Percentiles rank a stretch among this genome's conserved stretches.
phyloP scores from a whole-genome alignment of 2,888 invertebrate species.

The Melangyna quadrimaculata region DNA sequence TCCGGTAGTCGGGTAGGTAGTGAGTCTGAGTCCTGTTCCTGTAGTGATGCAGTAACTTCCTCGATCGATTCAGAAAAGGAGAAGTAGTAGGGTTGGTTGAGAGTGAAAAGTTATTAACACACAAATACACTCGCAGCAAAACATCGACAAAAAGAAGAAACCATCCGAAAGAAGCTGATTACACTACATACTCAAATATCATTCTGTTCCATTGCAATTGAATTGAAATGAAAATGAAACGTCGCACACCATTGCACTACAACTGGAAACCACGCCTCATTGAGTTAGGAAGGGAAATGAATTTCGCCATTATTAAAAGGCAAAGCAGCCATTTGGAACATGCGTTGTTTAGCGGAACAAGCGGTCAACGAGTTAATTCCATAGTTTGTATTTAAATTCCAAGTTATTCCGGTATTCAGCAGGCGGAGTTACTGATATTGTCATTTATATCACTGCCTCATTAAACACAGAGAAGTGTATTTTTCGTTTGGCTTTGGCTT shows the following conservation, averaged over 20 bases:
- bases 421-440: conserved; percentile 64
- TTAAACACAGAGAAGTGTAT: conserved; percentile 49
- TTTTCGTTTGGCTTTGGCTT: conserved; percentile 24
- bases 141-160: conserved; percentile 14
- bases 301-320: conserved; percentile 61
- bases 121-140: conserved; percentile 53
- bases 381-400: conserved; percentile 26
- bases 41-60: conserved; percentile 63
- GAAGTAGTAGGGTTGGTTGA: conserved; percentile 63
- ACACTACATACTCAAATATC: not conserved
- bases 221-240: conserved; percentile 26
- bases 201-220: conserved; percentile 39
- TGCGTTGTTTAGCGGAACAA: conserved; percentile 62
- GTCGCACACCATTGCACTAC: conserved; percentile 7
- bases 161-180: conserved; percentile 48
- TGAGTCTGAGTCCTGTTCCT: conserved; percentile 7
- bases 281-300: not conserved
- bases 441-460: conserved; percentile 52
- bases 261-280: conserved; percentile 42
- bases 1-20: not conserved
- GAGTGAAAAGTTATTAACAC: conserved; percentile 69
- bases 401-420: conserved; percentile 55
- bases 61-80: conserved; percentile 47
- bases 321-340: conserved; percentile 61
- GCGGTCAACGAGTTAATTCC: conserved; percentile 10